These are phyloP conservation scores for Opisthocomus hoazin DNA, from an alignment of 2,113 vertebrate species.

Conservation along the genomic window DNA sequence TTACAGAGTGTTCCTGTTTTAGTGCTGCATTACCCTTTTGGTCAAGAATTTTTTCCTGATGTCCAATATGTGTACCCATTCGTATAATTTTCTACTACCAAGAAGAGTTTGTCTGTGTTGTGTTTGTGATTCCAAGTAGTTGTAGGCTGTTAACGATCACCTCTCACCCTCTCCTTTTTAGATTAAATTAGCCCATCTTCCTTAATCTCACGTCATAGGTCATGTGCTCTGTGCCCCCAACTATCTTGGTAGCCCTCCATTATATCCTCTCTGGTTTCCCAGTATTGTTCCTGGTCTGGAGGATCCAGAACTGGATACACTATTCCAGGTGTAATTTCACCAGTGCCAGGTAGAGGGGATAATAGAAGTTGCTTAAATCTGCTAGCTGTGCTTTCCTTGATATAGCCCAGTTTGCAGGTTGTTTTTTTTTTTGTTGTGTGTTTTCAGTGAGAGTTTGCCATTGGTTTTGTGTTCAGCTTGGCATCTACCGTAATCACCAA, in stretches of 20 bases:
- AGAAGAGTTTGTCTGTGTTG: background rate
- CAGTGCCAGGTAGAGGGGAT: background rate
- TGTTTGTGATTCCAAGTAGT: background rate
- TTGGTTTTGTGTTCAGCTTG: background rate
- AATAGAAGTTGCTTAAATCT: background rate
- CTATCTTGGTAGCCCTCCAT: background rate
- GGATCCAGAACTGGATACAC: background rate
- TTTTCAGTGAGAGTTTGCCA: background rate
- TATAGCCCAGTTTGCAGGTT: background rate
- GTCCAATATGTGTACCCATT: background rate
- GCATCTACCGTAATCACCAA: background rate
- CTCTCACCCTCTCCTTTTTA: background rate
- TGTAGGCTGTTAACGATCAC: background rate
- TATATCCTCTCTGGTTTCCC: background rate
- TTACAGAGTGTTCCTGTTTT: background rate
- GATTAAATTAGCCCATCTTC: background rate
- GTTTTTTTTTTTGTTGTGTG: background rate
- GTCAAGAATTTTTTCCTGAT: background rate
- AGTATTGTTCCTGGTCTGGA: background rate
- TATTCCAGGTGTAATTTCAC: background rate
- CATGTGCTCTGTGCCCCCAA: background rate
- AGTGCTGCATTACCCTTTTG: background rate
- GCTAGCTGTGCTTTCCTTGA: background rate
- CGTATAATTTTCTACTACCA: background rate
- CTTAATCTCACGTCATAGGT: background rate